phyloP scores from a whole-genome alignment of 64 coral and sea anemone species.

The Trachythela sp. region DNA sequence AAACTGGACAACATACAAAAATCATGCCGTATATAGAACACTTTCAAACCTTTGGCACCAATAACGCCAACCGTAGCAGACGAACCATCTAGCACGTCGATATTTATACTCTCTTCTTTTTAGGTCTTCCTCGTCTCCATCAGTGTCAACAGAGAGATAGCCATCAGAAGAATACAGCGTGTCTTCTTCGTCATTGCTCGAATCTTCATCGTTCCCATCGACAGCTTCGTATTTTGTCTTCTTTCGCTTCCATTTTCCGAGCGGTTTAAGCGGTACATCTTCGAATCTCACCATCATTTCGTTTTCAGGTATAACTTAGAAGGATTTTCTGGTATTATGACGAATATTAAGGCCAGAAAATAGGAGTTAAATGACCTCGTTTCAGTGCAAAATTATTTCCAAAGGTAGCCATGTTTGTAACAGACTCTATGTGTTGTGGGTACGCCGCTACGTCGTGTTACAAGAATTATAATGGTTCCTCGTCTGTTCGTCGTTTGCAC shows the following conservation, averaged over 20 bases:
- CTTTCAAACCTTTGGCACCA: conserved; percentile 14
- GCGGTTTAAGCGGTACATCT: conserved; percentile 5
- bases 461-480: neutral
- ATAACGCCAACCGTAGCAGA: neutral
- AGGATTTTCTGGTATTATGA: too few species aligned
- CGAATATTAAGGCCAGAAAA: neutral
- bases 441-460: neutral
- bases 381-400: too few species aligned
- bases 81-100: neutral
- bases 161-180: neutral
- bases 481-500: neutral
- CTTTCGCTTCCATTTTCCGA: neutral
- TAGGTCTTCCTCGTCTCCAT: neutral
- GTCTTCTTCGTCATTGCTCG: neutral
- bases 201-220: neutral
- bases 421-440: neutral
- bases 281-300: conserved; percentile 8
- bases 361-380: neutral
- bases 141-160: neutral
- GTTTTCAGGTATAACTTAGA: neutral
- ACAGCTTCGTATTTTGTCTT: neutral
- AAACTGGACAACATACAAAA: too few species aligned
- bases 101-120: neutral
- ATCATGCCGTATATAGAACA: too few species aligned
- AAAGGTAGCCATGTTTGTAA: neutral